These are phyloP conservation scores for Drosophila sordidapex DNA, from an alignment of 2,888 invertebrate species.

Conservation along the genomic window DNA sequence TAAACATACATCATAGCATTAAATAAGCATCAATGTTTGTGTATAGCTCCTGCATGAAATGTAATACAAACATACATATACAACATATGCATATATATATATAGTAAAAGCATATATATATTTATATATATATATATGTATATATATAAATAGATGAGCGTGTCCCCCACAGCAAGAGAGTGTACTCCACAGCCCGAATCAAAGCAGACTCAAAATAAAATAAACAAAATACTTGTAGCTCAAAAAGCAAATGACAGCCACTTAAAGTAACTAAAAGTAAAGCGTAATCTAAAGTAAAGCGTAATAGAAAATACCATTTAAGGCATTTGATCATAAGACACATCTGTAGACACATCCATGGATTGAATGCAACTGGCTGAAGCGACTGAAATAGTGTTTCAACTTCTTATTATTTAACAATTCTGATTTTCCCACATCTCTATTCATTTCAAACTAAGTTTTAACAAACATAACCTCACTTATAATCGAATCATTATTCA, in stretches of 20 bases:
- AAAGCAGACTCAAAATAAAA: conserved; percentile 23
- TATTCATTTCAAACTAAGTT: conserved; percentile 4
- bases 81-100: conserved; percentile 52
- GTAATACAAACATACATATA: conserved; percentile 59
- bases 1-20: conserved; percentile 57
- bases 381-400: conserved; percentile 15
- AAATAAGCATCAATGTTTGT: conserved; percentile 73
- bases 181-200: conserved; percentile 39
- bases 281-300: conserved; percentile 45
- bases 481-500: conserved; percentile 25
- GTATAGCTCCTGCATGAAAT: conserved; percentile 71
- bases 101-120: conserved; percentile 47
- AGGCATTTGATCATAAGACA: conserved; percentile 57
- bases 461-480: conserved; percentile 19
- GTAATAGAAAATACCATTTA: conserved; percentile 44
- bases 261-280: conserved; percentile 53
- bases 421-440: not conserved
- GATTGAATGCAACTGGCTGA: conserved; percentile 39
- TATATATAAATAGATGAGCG: conserved; percentile 22
- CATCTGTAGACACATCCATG: conserved; percentile 30
- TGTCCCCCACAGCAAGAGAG: conserved; percentile 25
- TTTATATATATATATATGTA: conserved; percentile 40
- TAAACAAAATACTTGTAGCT: conserved; percentile 38
- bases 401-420: not conserved
- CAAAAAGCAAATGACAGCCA: conserved; percentile 38